phyloP scores from a whole-genome alignment of 2,113 vertebrate species.

The Glaucidium brasilianum region DNA sequence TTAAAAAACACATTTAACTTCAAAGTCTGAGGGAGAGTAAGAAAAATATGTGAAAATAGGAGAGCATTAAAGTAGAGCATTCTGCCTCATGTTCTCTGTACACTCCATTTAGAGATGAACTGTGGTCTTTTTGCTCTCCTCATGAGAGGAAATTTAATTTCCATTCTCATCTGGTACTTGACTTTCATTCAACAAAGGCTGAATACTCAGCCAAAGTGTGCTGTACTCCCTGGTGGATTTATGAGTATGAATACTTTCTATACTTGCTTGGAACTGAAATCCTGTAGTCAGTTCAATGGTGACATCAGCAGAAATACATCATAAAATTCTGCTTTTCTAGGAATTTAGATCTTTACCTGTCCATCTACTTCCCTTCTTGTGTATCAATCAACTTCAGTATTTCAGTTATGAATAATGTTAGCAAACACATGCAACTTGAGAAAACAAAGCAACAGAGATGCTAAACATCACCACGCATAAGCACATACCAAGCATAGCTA shows the following conservation, averaged over 20 bases:
- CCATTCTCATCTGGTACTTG: slow-evolving; percentile 64
- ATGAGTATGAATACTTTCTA: slow-evolving; percentile 19
- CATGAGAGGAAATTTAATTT: slow-evolving; percentile 73
- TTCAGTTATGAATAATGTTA: not conserved
- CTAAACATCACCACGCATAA: not conserved
- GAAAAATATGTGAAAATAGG: not conserved
- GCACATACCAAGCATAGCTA: slow-evolving; percentile 76
- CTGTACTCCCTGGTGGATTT: slow-evolving; percentile 13
- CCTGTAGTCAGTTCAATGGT: not conserved
- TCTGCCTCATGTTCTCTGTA: not conserved
- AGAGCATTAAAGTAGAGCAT: not conserved
- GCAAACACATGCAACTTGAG: slow-evolving; percentile 23
- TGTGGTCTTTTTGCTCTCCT: not conserved
- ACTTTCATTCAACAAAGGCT: slow-evolving; percentile 61
- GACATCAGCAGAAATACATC: slow-evolving; percentile 50
- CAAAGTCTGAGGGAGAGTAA: not conserved
- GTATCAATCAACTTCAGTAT: not conserved
- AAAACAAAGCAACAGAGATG: not conserved
- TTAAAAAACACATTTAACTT: not conserved
- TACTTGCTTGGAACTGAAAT: slow-evolving; percentile 20
- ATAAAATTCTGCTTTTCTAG: not conserved
- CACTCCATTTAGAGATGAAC: not conserved
- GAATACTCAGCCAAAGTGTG: slow-evolving; percentile 49
- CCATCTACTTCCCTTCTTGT: not conserved
- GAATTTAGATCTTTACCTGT: not conserved